Evolutionary conservation across 2,888 invertebrate species (phyloP).

Genomic region (Griposia aprilina): DNA sequence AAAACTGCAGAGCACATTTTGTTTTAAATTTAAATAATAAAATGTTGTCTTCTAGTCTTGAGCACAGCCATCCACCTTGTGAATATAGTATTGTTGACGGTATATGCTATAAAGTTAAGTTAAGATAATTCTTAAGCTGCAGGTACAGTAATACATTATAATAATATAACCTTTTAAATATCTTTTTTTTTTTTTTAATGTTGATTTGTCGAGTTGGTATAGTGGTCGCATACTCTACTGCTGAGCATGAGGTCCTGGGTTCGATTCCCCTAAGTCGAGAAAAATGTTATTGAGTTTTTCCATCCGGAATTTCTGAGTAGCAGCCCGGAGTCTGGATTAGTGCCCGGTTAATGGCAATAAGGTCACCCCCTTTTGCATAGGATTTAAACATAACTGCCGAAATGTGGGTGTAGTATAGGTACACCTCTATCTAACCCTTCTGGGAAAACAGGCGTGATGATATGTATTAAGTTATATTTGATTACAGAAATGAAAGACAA

Average conservation of each 20-base stretch:
- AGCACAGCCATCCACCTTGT: background rate
- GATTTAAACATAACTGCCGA: background rate
- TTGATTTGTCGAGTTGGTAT: background rate
- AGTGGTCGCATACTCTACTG: background rate
- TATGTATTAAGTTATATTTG: no score
- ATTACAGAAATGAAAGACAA: no score
- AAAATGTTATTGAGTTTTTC: background rate
- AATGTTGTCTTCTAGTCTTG: background rate
- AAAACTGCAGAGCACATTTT: conserved; percentile 5
- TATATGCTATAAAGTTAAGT: background rate
- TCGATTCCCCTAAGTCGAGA: background rate
- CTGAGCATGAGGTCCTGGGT: background rate
- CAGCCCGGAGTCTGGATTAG: background rate
- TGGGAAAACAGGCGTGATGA: background rate
- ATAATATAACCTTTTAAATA: no score
- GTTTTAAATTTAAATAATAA: background rate
- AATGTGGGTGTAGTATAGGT: no score
- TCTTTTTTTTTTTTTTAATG: background rate
- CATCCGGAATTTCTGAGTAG: background rate
- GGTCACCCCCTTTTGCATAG: background rate
- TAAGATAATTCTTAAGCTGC: background rate
- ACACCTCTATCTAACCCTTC: background rate
- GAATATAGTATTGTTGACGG: background rate
- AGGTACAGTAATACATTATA: no score
- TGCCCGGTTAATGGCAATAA: background rate